Percentiles rank a stretch among this genome's conserved stretches.
phyloP scores from a whole-genome alignment of 2,888 invertebrate species.

The Trichogramma evanescens region DNA sequence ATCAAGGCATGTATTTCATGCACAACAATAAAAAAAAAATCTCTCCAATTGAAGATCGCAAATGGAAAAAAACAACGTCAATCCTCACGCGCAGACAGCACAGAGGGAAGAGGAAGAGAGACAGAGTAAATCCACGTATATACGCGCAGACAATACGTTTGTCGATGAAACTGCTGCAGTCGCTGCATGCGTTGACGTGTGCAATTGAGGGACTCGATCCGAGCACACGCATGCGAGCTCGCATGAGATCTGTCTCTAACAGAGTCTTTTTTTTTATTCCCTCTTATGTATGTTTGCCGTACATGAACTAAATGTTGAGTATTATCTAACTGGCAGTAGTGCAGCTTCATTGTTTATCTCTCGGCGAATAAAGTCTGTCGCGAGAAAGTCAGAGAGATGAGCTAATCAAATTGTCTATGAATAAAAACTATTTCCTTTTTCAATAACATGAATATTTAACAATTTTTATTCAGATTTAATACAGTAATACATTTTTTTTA shows the following conservation, averaged over 20 bases:
- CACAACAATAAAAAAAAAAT: no score
- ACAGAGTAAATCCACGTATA: no score
- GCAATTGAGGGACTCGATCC: conserved; percentile 22
- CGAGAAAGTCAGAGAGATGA: no score
- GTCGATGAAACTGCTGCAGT: conserved; percentile 17
- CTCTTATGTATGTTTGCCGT: conserved; percentile 10
- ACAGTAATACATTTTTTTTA: no score
- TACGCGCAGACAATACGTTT: conserved; percentile 15
- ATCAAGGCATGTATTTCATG: no score
- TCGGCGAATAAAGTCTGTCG: background rate
- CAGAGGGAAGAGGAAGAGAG: background rate
- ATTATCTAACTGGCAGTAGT: background rate
- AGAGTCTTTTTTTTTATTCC: conserved; percentile 13
- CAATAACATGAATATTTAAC: background rate
- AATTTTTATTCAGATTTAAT: background rate
- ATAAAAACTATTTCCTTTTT: background rate
- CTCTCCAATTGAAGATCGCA: no score
- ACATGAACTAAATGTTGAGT: background rate
- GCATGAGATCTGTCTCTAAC: conserved; percentile 14
- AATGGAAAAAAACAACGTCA: no score
- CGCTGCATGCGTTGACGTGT: conserved; percentile 18
- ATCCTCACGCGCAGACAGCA: background rate
- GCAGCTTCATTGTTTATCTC: no score
- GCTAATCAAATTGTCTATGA: background rate
- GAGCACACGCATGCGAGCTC: background rate